Evolutionary conservation across 1,140 invertebrate genomes (phyloP).

Genomic region (Drosophila ohnishii): DNA sequence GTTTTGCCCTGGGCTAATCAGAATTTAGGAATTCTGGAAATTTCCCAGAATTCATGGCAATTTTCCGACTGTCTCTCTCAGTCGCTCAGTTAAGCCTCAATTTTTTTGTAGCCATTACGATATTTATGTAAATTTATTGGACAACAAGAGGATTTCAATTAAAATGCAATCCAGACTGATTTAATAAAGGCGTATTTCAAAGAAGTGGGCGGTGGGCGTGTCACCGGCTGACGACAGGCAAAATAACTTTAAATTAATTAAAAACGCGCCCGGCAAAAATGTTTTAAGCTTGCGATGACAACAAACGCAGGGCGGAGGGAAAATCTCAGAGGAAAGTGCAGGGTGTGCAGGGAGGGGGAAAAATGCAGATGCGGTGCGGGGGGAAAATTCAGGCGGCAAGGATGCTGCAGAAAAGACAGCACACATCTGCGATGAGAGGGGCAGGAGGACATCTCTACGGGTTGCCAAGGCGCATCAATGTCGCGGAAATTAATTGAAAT

Average conservation of each 20-base stretch:
- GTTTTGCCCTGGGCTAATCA: conserved; percentile 23
- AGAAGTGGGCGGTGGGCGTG: conserved; percentile 13
- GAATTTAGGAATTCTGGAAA: conserved; percentile 9
- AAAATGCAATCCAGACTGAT: conserved; percentile 68
- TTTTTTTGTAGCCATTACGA: conserved; percentile 21
- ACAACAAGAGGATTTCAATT: conserved; percentile 66
- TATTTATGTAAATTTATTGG: conserved; percentile 70
- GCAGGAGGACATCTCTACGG: conserved; percentile 35
- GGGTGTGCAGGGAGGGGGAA: neutral
- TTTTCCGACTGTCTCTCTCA: neutral
- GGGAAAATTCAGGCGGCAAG: conserved; percentile 5
- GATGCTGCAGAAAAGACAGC: conserved; percentile 21
- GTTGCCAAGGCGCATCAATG: conserved; percentile 68
- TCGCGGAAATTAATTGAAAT: conserved; percentile 81
- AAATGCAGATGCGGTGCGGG: neutral
- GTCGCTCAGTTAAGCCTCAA: neutral
- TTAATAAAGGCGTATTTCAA: conserved; percentile 60
- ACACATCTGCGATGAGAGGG: conserved; percentile 29
- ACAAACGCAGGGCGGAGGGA: conserved; percentile 48
- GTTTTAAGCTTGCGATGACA: conserved; percentile 69
- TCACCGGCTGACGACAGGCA: conserved; percentile 54
- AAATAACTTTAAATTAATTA: conserved; percentile 82
- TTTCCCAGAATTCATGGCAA: neutral
- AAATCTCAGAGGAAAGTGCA: conserved; percentile 2
- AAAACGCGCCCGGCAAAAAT: conserved; percentile 77